Evolutionary conservation across 2,797 vertebrate species (phyloP), one percentile per base, ranked within the genome.

Genomic region (Muscicapa comitata): DNA sequence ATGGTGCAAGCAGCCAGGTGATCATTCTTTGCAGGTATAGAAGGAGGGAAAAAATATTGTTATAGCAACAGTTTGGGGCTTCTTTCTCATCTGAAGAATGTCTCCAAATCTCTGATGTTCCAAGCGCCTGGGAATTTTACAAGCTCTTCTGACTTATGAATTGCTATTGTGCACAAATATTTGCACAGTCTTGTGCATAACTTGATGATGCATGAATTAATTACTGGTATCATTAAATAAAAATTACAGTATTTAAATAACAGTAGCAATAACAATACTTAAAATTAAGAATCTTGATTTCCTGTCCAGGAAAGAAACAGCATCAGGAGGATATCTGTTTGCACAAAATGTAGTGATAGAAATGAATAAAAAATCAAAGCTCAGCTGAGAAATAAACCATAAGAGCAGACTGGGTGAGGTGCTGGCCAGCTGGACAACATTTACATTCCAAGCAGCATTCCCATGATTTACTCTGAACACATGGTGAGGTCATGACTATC

Each of bases 391-490:
- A 88, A 82, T 62, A 94, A 91, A 88, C 47, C 70, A 29, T 81
- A 75, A 83, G 87, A 58, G 59, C 80, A 47, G 54, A 25, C 54
- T 68, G 89, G 75, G 78, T 94, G 89, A 92, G 62, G 71, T 31
- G 75, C 37, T 80, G 94, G 68, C 86, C 96, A 96, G 92, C 84
- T 96, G 94, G 94, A 91, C 84, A 89, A 33, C 75, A 91, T 90
- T 91, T 91, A 61, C 77, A 90, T 96, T 96, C 92, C 94, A 73
- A 90, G 67, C 55, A 89, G 54, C 3, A 42, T 92, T 97, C 76
- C 85, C 83, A 73, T 89, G 89, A 88, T 95, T 93, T 95, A 84
- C 88, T 79, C 59, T 79, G 82, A 95, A 88, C 73, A 91, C 87
- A 90, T 91, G 91, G 91, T 79, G 71, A 90, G 89, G 93, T 95